phyloP scores from a whole-genome alignment of 2,113 vertebrate genomes.

The Archocentrus centrarchus region DNA sequence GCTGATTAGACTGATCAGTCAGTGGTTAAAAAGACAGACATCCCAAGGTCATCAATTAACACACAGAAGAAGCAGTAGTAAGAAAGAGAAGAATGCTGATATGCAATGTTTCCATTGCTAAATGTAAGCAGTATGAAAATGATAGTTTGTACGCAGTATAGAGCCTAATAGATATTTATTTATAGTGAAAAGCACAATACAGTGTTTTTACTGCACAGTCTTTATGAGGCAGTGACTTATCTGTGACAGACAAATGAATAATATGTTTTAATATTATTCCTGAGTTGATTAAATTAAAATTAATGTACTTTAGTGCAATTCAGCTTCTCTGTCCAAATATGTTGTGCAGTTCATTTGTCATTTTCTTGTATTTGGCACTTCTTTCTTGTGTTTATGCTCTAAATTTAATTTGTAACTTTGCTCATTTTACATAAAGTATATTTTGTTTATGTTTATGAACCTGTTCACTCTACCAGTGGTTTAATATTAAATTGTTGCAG shows the following conservation, averaged over 20 bases:
- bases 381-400: conserved; percentile 9
- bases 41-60: conserved; percentile 72
- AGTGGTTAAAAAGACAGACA: conserved; percentile 69
- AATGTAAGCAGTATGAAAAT: background rate
- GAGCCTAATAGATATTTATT: background rate
- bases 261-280: conserved; percentile 6
- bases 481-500: background rate
- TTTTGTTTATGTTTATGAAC: background rate
- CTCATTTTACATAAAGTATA: background rate
- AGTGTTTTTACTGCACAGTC: conserved; percentile 12
- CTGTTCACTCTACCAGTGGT: background rate
- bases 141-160: background rate
- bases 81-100: background rate
- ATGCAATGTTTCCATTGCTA: conserved; percentile 3
- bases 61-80: background rate
- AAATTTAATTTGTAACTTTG: background rate
- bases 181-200: background rate
- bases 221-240: conserved; percentile 19
- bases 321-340: conserved; percentile 20
- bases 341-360: conserved; percentile 35
- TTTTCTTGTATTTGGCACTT: conserved; percentile 8
- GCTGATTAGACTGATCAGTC: conserved; percentile 76
- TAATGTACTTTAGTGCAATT: conserved; percentile 42
- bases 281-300: conserved; percentile 56
- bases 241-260: conserved; percentile 34